Percentiles rank a stretch among this genome's conserved stretches.
These are phyloP conservation scores for Crotalus horridus DNA, from an alignment of 2,113 vertebrate genomes.

Conservation along the genomic window DNA sequence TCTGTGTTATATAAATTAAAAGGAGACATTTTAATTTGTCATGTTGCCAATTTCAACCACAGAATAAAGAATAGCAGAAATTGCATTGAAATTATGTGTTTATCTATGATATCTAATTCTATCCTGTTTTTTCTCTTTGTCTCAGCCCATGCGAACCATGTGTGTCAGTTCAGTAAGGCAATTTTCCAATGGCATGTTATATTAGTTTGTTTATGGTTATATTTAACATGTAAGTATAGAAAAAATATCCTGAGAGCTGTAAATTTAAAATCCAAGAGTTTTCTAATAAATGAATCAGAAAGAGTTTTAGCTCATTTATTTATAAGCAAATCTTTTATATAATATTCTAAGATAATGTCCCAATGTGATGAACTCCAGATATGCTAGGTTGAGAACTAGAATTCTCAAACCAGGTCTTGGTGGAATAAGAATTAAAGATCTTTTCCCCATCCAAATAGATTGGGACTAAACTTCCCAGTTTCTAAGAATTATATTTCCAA, in stretches of 20 bases:
- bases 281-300: not conserved
- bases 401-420: not conserved
- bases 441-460: not conserved
- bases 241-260: not conserved
- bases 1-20: not conserved
- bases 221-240: not conserved
- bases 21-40: not conserved
- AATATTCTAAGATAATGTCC: not conserved
- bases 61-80: not conserved
- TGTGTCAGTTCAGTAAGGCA: not conserved
- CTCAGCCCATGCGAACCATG: not conserved
- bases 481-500: not conserved
- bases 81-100: not conserved
- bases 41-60: not conserved
- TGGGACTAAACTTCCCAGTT: not conserved
- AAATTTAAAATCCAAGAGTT: not conserved
- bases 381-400: not conserved
- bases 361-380: not conserved
- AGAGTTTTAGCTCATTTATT: not conserved
- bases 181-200: not conserved
- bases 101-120: not conserved
- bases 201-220: not conserved
- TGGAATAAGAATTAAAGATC: not conserved
- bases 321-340: not conserved
- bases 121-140: not conserved